Percentiles rank a stretch among this genome's conserved stretches.
Evolutionary conservation across 2,888 invertebrate genomes (phyloP).

Genomic region (Caenorhabditis japonica): DNA sequence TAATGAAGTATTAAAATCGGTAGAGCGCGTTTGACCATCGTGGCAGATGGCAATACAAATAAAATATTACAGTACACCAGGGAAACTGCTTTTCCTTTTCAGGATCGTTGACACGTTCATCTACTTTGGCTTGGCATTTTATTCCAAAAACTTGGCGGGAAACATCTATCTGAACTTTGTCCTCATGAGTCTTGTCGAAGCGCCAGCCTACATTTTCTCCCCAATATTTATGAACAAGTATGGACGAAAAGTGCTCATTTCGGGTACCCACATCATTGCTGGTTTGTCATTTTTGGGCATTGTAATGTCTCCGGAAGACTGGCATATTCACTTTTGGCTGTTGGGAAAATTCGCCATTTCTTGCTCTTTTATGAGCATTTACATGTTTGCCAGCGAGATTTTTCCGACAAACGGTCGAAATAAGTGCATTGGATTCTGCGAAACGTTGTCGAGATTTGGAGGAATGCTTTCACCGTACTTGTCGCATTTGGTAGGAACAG

Average conservation of each 20-base stretch:
- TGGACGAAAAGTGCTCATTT: slow-evolving; percentile 58
- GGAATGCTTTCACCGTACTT: slow-evolving; percentile 64
- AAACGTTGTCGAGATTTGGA: slow-evolving; percentile 59
- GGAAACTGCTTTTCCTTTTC: slow-evolving; percentile 1
- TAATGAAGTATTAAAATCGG: no score
- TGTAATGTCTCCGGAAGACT: slow-evolving; percentile 18
- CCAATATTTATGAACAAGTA: slow-evolving; percentile 66
- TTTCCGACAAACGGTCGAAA: slow-evolving; percentile 63
- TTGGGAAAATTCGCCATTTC: slow-evolving; percentile 71
- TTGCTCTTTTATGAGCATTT: slow-evolving; percentile 70
- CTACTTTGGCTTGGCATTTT: slow-evolving; percentile 74
- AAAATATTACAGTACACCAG: background rate
- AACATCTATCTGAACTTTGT: slow-evolving; percentile 71
- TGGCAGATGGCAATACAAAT: no score
- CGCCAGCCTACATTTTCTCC: slow-evolving; percentile 68
- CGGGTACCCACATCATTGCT: slow-evolving; percentile 57
- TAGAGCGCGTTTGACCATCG: no score
- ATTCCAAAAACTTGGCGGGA: slow-evolving; percentile 69
- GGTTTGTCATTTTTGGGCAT: slow-evolving; percentile 55
- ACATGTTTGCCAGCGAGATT: slow-evolving; percentile 71
- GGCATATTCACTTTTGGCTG: slow-evolving; percentile 62
- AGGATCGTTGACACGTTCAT: slow-evolving; percentile 69
- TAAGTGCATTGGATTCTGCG: slow-evolving; percentile 62
- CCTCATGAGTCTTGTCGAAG: slow-evolving; percentile 69
- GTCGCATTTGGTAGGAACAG: slow-evolving; percentile 58